Evolutionary conservation across 2,113 vertebrate genomes (phyloP).

Genomic region (Patagioenas fasciata): DNA sequence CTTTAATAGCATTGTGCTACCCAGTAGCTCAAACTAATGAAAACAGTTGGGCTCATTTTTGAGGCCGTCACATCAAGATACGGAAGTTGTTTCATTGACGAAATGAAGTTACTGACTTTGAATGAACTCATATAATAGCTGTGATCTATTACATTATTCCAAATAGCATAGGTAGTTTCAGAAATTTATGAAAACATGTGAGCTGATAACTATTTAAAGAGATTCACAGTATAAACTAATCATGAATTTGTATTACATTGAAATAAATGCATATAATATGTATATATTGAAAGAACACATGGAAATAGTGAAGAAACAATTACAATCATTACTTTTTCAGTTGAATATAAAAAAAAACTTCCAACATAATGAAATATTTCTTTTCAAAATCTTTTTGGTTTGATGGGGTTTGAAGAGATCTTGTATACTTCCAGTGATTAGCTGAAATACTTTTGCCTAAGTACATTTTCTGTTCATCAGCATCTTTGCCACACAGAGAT

Average conservation of each 20-base stretch:
- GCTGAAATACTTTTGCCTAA: background rate
- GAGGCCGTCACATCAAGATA: constrained; percentile 19
- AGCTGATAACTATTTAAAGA: background rate
- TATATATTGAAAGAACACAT: background rate
- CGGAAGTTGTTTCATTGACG: background rate
- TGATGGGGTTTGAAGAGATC: background rate
- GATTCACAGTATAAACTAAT: background rate
- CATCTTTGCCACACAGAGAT: background rate
- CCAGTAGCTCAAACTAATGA: background rate
- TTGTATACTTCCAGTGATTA: background rate
- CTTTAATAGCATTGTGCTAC: constrained; percentile 9
- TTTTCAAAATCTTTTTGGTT: background rate
- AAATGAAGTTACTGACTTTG: background rate
- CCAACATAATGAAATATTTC: background rate
- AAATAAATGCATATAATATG: background rate
- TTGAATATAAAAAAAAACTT: background rate
- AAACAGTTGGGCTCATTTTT: background rate
- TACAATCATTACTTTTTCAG: background rate
- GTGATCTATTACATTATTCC: background rate
- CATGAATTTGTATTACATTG: background rate
- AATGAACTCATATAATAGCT: constrained; percentile 7
- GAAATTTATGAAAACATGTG: background rate
- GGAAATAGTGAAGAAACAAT: background rate
- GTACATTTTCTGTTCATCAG: background rate
- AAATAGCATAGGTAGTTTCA: background rate